A percentile compares a stretch with the other conserved stretches of the same genome.
phyloP scores from a whole-genome alignment of 2,113 vertebrate species.

The Hippolais icterina region DNA sequence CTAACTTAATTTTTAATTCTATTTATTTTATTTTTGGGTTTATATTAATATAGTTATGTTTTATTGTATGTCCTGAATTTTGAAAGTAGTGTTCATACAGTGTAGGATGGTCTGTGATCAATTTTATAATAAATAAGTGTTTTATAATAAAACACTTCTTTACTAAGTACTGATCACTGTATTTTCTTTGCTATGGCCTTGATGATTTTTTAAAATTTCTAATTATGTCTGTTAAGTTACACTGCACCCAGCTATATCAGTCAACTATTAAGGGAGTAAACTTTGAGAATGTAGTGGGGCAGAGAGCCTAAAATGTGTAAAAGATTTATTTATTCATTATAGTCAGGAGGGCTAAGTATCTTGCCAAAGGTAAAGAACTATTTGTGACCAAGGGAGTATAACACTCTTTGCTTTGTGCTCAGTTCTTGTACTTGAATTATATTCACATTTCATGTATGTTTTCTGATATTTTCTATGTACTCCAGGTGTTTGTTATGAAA shows the following conservation, averaged over 20 bases:
- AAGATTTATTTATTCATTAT: background rate
- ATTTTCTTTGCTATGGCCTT: background rate
- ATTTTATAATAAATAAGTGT: background rate
- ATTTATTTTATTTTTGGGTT: background rate
- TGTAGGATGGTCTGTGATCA: background rate
- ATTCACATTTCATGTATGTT: background rate
- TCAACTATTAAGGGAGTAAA: background rate
- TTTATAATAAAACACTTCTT: background rate
- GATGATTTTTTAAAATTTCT: background rate
- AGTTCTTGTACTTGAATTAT: background rate
- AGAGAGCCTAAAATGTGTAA: background rate
- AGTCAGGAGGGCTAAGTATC: background rate
- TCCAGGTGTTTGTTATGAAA: background rate
- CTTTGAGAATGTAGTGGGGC: background rate
- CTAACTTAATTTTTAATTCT: accelerated
- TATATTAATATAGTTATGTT: background rate
- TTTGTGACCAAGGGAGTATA: background rate
- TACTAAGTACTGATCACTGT: background rate
- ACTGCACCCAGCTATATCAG: background rate
- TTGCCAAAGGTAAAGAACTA: background rate
- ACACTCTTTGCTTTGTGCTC: background rate
- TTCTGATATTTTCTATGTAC: background rate
- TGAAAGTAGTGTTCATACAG: background rate
- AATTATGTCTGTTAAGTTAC: background rate
- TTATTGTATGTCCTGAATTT: background rate